Evolutionary conservation across 2,113 vertebrate species (phyloP).

Genomic region (Blennius ocellaris): DNA sequence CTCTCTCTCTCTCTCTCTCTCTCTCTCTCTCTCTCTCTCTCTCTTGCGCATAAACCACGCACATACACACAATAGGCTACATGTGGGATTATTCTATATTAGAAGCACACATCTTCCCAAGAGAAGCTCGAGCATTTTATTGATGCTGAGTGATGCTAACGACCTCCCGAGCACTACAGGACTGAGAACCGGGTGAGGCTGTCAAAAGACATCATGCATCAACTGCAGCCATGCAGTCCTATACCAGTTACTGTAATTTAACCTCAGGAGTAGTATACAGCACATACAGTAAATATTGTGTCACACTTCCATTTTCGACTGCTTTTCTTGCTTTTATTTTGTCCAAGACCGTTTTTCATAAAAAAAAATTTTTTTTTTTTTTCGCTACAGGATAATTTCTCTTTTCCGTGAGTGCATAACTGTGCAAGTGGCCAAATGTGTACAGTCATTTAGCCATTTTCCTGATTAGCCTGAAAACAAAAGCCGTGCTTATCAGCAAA

Average conservation of each 20-base stretch:
- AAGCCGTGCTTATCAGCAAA: constrained; percentile 61
- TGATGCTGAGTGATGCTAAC: constrained; percentile 75
- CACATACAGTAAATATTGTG: constrained; percentile 16
- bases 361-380: too few species aligned
- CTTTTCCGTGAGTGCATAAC: background rate
- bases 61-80: constrained; percentile 2
- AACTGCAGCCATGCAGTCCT: background rate
- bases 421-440: constrained; percentile 4
- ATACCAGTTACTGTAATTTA: constrained; percentile 15
- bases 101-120: constrained; percentile 33
- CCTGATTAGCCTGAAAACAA: constrained; percentile 73
- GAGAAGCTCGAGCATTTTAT: constrained; percentile 37
- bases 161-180: constrained; percentile 31
- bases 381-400: too few species aligned
- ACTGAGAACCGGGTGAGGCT: constrained; percentile 29
- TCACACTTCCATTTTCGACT: constrained; percentile 8
- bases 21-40: too few species aligned
- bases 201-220: constrained; percentile 59
- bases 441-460: constrained; percentile 43
- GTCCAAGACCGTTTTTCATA: background rate
- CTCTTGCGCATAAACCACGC: background rate
- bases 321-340: background rate
- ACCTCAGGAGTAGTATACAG: background rate
- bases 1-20: too few species aligned
- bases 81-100: constrained; percentile 11